Evolutionary conservation across 2,113 vertebrate species (phyloP).

Genomic region (Cheirogaleus medius): DNA sequence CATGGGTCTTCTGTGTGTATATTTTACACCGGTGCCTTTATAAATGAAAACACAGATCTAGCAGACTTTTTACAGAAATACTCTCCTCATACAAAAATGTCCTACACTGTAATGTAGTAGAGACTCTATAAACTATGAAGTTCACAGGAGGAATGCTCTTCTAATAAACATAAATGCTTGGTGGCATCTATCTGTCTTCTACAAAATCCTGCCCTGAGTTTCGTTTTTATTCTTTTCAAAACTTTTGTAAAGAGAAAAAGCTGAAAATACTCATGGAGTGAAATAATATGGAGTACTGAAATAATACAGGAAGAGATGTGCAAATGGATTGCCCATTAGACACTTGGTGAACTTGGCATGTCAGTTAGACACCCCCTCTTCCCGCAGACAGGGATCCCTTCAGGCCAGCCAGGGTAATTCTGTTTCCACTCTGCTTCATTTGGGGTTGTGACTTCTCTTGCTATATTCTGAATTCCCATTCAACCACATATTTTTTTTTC

Average conservation of each 20-base stretch:
- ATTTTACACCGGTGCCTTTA: background rate
- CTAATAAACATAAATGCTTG: background rate
- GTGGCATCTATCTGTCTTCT: background rate
- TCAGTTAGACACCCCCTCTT: background rate
- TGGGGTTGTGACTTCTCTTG: background rate
- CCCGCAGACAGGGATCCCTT: background rate
- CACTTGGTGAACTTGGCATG: background rate
- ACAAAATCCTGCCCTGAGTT: background rate
- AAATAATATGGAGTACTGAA: background rate
- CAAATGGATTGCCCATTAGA: background rate
- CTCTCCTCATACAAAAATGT: background rate
- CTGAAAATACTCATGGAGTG: background rate
- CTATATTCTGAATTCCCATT: constrained; percentile 32
- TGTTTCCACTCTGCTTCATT: background rate
- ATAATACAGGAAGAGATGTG: background rate
- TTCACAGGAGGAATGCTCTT: background rate
- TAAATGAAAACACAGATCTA: background rate
- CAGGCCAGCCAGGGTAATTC: background rate
- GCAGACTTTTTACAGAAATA: background rate
- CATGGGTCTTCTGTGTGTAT: background rate
- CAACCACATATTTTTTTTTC: background rate
- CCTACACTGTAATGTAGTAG: background rate
- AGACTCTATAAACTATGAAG: background rate
- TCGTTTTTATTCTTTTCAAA: constrained; percentile 13
- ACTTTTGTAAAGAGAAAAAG: background rate